Base-by-base conservation (phyloP, 2,797 vertebrate genomes). In the Eulemur rubriventer region DNA sequence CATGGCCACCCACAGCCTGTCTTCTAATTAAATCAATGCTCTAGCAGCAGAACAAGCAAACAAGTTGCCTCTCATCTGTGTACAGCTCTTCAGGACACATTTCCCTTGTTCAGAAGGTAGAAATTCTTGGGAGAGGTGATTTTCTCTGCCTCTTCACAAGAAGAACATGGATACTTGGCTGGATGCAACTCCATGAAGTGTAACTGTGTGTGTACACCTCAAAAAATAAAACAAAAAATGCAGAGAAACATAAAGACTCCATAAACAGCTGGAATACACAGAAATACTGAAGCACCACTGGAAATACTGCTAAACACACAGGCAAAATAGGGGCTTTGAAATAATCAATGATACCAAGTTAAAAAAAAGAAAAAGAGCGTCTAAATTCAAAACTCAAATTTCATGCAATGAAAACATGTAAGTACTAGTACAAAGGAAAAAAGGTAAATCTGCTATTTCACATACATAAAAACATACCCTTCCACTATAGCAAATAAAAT, bases 191-290 rank as follows among this genome's bases (percentile, higher is more conserved):
- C 96, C 83, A 97, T 65, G 94, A 95, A 98, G 96, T 98, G 96
- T 98, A 98, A 98, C 96, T 96, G 97, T 97, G 86, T 97, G 72
- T 97, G 28, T 97, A 98, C 93, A 97, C 97, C 96, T 97, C 97
- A 97, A 97, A 98, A 98, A 98, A 96, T 87, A 96, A 97, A 46
- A 43, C 78, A 88, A 80, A 95, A 96, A 97, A 97, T 97, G 93
- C 89, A 96, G 6, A 88, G 50, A 96, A 95, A 96, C 84, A 97
- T 89, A 33, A 30, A 16, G n/a, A 90, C 81, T 97, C 96, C 92
- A 96, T 90, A 95, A 90, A 69, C 55, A 97, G 93, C 78, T 95
- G 41, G 86, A 94, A 96, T 79, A 95, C 92, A 97, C 73, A 97
- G 65, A 87, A 97, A 97, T 38, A 57, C 92, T 33, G 43, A 97